phyloP scores from a whole-genome alignment of 1,140 invertebrate species.

The Diprion similis region DNA sequence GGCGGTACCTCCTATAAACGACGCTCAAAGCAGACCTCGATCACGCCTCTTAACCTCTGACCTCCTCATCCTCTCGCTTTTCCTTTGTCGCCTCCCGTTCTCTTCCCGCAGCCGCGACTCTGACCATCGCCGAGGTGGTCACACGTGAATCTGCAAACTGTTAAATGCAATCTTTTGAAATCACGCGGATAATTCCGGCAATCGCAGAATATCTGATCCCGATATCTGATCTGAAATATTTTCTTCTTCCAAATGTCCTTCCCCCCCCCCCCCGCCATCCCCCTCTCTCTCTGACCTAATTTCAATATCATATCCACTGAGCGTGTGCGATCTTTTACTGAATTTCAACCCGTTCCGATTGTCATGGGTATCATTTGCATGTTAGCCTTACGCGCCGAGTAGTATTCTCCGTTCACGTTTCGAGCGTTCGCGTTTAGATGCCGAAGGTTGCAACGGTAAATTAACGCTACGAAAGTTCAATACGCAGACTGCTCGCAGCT shows the following conservation, averaged over 20 bases:
- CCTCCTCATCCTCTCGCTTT: not conserved
- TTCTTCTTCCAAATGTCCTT: conserved; percentile 2
- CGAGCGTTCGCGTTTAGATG: conserved; percentile 16
- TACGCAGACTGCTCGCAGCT: too few species aligned
- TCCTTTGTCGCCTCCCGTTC: not conserved
- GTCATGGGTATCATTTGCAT: too few species aligned
- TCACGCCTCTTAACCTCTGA: conserved; percentile 5
- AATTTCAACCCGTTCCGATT: too few species aligned
- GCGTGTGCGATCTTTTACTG: too few species aligned
- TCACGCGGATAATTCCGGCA: too few species aligned
- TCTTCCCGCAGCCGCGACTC: not conserved
- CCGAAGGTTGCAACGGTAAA: not conserved
- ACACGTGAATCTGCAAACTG: too few species aligned
- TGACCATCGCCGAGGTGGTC: too few species aligned
- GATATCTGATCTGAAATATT: too few species aligned
- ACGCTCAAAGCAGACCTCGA: conserved; percentile 3
- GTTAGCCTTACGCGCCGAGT: too few species aligned
- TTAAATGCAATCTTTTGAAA: too few species aligned
- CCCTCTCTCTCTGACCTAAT: not conserved
- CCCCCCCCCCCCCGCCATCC: not conserved
- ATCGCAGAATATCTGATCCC: too few species aligned
- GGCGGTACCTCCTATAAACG: not conserved
- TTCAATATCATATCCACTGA: not conserved
- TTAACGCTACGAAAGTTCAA: conserved; percentile 20
- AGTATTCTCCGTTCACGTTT: too few species aligned